Evolutionary conservation across 2,888 invertebrate species (phyloP).

Genomic region (Chelonus formosanus): DNA sequence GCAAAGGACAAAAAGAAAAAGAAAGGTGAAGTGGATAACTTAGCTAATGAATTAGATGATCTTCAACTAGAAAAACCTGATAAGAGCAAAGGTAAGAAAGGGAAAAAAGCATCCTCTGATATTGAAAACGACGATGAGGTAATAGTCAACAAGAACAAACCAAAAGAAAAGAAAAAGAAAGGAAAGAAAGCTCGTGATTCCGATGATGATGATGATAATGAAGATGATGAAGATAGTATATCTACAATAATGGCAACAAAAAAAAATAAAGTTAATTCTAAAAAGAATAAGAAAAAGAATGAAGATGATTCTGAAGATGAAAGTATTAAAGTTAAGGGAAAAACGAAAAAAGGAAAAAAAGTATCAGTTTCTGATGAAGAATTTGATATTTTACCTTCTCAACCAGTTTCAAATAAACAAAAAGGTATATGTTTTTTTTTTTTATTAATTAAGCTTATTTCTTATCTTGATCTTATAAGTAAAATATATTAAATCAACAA

Average conservation of each 20-base stretch:
- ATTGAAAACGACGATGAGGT: slow-evolving; percentile 66
- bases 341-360: slow-evolving; percentile 61
- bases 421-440: slow-evolving; percentile 25
- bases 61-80: slow-evolving; percentile 65
- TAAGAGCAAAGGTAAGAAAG: slow-evolving; percentile 36
- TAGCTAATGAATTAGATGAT: slow-evolving; percentile 71
- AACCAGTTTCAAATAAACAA: slow-evolving; percentile 37
- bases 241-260: slow-evolving; percentile 29
- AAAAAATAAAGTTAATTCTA: slow-evolving; percentile 21
- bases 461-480: no score
- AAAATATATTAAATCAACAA: no score
- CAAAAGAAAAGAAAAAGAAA: slow-evolving; percentile 60
- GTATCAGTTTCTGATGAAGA: slow-evolving; percentile 61
- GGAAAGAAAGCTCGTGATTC: slow-evolving; percentile 48
- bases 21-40: slow-evolving; percentile 47
- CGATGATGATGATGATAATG: slow-evolving; percentile 49
- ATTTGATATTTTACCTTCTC: slow-evolving; percentile 34
- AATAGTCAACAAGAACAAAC: slow-evolving; percentile 56
- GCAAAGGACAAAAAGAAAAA: slow-evolving; percentile 65
- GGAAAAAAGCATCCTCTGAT: slow-evolving; percentile 54
- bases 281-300: slow-evolving; percentile 38
- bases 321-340: slow-evolving; percentile 48
- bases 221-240: slow-evolving; percentile 40
- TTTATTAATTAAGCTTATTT: background rate
- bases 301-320: slow-evolving; percentile 47